Conservation (phyloP, 1,140 invertebrate species). For the Charaxes varanes region DNA sequence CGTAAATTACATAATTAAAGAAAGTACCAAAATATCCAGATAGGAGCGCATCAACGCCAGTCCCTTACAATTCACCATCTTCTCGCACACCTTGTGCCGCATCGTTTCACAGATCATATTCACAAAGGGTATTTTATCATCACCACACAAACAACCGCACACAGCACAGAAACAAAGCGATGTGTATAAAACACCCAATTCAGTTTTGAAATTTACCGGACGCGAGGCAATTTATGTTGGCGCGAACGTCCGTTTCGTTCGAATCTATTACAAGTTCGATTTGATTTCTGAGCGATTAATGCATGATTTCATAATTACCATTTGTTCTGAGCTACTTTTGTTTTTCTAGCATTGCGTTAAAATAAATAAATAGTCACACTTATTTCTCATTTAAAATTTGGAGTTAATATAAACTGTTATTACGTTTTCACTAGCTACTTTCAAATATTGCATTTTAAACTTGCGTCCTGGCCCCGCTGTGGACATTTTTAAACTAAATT, state of each 20-base stretch:
- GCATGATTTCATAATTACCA: slow-evolving; percentile 13
- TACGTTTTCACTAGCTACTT: too few species aligned
- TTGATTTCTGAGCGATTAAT: slow-evolving; percentile 16
- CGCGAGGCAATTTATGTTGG: slow-evolving; percentile 39
- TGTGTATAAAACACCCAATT: slow-evolving; percentile 34
- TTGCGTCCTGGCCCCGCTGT: not conserved
- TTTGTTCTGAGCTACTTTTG: not conserved
- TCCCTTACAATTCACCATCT: slow-evolving; percentile 53
- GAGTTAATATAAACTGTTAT: not conserved
- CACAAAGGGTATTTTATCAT: slow-evolving; percentile 4
- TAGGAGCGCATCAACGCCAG: slow-evolving; percentile 53
- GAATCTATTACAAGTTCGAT: slow-evolving; percentile 15
- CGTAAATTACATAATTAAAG: not conserved
- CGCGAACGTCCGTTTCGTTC: slow-evolving; percentile 23
- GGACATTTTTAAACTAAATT: slow-evolving; percentile 29
- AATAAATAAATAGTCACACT: too few species aligned
- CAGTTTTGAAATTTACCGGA: slow-evolving; percentile 60
- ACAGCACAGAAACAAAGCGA: slow-evolving; percentile 23
- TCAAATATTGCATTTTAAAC: slow-evolving; percentile 1
- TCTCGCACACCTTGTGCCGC: slow-evolving; percentile 53
- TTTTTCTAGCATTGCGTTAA: too few species aligned
- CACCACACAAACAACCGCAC: slow-evolving; percentile 28
- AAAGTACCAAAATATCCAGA: slow-evolving; percentile 47
- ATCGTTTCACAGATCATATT: slow-evolving; percentile 53
- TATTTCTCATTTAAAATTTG: not conserved